Percentiles rank a stretch among this genome's conserved stretches.
These are phyloP conservation scores for Illadopsis cleaveri DNA, from an alignment of 2,113 vertebrate genomes.

Conservation along the genomic window DNA sequence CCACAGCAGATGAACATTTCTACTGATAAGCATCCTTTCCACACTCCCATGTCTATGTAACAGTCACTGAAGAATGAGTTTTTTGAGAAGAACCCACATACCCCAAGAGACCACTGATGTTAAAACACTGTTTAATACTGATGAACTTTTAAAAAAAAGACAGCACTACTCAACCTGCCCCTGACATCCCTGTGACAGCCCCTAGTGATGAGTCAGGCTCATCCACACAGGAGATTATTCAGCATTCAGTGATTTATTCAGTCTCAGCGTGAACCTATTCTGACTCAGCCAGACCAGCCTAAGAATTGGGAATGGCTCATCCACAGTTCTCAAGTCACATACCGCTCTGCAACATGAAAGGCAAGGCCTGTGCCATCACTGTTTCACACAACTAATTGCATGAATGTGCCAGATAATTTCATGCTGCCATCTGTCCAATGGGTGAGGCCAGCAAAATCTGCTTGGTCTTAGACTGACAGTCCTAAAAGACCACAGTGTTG, in stretches of 20 bases:
- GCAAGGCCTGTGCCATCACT: not conserved
- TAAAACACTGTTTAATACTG: not conserved
- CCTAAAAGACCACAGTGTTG: not conserved
- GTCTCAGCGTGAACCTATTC: not conserved
- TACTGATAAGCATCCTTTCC: not conserved
- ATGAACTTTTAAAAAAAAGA: not conserved
- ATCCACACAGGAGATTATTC: not conserved
- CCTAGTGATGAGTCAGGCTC: fast-evolving
- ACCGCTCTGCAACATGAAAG: not conserved
- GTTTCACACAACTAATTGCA: not conserved
- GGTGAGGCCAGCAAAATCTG: not conserved
- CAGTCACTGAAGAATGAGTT: not conserved
- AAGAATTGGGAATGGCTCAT: not conserved
- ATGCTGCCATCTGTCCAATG: not conserved
- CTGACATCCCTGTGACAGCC: not conserved
- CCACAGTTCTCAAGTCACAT: not conserved
- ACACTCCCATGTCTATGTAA: not conserved
- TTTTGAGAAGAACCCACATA: not conserved
- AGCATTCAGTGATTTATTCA: not conserved
- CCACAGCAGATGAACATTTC: not conserved
- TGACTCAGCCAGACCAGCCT: not conserved
- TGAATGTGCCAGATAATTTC: not conserved
- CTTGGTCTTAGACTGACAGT: not conserved
- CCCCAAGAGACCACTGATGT: not conserved
- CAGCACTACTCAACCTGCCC: fast-evolving